These are phyloP conservation scores for Drosophila pectinifera DNA, from an alignment of 1,140 invertebrate species.

Conservation along the genomic window DNA sequence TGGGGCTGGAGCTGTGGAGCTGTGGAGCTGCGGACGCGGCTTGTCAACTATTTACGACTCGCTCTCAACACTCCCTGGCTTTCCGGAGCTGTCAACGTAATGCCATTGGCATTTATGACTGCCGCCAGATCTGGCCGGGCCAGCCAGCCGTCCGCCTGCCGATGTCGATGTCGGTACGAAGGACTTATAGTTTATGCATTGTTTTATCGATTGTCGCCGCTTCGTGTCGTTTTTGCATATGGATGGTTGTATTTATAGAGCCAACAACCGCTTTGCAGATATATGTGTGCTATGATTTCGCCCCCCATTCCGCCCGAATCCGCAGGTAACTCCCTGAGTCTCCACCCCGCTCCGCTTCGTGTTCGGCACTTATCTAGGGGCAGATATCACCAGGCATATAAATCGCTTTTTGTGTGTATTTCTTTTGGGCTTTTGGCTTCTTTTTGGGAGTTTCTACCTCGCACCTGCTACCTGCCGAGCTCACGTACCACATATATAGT, in stretches of 20 bases:
- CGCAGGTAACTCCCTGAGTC: not conserved
- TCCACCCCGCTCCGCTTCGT: constrained; percentile 43
- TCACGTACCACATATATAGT: constrained; percentile 35
- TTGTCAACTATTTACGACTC: constrained; percentile 60
- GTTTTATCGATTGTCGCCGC: constrained; percentile 81
- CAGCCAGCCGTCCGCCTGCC: constrained; percentile 26
- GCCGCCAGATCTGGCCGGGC: constrained; percentile 22
- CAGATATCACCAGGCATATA: constrained; percentile 52
- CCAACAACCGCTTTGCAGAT: constrained; percentile 35
- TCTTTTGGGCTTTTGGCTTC: constrained; percentile 17
- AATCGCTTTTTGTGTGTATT: constrained; percentile 58
- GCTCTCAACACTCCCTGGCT: constrained; percentile 61
- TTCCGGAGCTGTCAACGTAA: constrained; percentile 68
- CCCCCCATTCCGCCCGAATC: not conserved
- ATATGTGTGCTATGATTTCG: constrained; percentile 32
- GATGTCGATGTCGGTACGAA: constrained; percentile 62
- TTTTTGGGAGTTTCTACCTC: constrained; percentile 30
- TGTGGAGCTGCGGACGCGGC: constrained; percentile 2
- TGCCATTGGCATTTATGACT: constrained; percentile 77
- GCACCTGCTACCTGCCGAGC: constrained; percentile 28
- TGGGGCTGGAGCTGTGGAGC: no score
- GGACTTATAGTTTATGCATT: constrained; percentile 78
- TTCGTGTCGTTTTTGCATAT: constrained; percentile 61
- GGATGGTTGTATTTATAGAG: constrained; percentile 64
- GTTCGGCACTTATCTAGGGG: constrained; percentile 65